Base-by-base conservation (phyloP, 35 echinoderm and acorn worm genomes). In the Chiridota heheva region DNA sequence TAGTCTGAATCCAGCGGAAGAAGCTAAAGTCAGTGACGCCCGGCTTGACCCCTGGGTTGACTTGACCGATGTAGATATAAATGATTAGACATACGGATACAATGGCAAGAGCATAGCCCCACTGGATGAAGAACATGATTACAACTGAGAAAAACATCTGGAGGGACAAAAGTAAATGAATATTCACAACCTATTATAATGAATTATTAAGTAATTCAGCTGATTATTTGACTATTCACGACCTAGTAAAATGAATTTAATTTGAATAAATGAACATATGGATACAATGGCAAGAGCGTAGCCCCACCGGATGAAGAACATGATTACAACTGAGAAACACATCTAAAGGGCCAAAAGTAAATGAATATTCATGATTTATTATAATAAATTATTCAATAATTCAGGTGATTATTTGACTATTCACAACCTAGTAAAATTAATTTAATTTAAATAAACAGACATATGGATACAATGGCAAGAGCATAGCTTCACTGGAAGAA, bases 71-170 rank as follows among this genome's bases (percentile, higher is more conserved):
- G 76, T 98, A 98, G 66, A 98, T 82, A 38, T 88, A 98, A 46
- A 98, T 76, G 37, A 98, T 88, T 41, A 98, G 62, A 46, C 83
- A 87, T 2, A 90, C 84, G 5, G 78, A 77, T 37, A 97, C 78
- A 40, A 82, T 88, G 69, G 84, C 89, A 29, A 97, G 81, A 37
- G 94, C 94, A 40, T 97, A 97, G 80, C 90, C 80, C 94, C 94
- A 97, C 80, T 91, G 84, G 74, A 97, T 97, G 69, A 77, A 86
- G 83, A 97, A 97, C 88, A 97, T 97, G 69, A 97, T 97, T 27
- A 85, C 67, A n/a, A 97, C 20, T 66, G 84, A 83, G 68, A 81
- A 44, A 30, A 97, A 36, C 42, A 78, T 73, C 94, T 97, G 84
- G 5, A 66, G 38, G 60, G n/a, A 82, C 13, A 68, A 36, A 39